These are phyloP conservation scores for Picus viridis DNA, from an alignment of 2,797 vertebrate species.

Conservation along the genomic window DNA sequence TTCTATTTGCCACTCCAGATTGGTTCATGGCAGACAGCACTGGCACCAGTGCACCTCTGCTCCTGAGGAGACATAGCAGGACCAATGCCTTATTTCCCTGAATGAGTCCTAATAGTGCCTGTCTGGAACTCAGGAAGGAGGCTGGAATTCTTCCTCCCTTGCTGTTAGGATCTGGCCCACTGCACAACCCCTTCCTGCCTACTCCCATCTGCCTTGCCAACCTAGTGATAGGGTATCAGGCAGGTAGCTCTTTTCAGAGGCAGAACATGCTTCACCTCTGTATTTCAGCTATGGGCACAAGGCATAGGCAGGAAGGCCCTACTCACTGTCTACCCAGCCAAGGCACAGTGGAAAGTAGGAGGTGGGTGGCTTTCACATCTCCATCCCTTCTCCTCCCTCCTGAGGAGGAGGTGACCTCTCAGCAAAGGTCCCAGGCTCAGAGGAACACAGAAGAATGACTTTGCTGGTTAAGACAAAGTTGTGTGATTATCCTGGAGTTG, in stretches of 20 bases:
- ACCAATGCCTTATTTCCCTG: background rate
- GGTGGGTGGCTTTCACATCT: background rate
- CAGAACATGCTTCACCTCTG: background rate
- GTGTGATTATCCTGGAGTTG: background rate
- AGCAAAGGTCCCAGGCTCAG: background rate
- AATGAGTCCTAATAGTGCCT: background rate
- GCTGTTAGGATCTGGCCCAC: background rate
- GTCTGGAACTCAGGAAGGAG: background rate
- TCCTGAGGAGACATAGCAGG: background rate
- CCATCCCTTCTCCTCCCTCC: background rate
- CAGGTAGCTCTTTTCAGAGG: background rate
- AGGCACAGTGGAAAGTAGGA: background rate
- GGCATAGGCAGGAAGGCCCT: background rate
- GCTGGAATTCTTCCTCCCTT: background rate
- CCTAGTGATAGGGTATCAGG: rapidly evolving
- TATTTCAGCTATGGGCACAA: background rate
- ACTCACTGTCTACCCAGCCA: rapidly evolving
- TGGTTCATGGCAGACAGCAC: background rate
- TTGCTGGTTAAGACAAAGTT: background rate
- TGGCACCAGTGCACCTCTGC: background rate
- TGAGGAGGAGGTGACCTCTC: background rate
- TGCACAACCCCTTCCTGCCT: background rate
- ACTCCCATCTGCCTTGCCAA: background rate
- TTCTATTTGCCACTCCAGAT: background rate
- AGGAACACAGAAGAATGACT: background rate